Base-by-base conservation (phyloP, 2,888 invertebrate genomes). In the Campoletis raptor region DNA sequence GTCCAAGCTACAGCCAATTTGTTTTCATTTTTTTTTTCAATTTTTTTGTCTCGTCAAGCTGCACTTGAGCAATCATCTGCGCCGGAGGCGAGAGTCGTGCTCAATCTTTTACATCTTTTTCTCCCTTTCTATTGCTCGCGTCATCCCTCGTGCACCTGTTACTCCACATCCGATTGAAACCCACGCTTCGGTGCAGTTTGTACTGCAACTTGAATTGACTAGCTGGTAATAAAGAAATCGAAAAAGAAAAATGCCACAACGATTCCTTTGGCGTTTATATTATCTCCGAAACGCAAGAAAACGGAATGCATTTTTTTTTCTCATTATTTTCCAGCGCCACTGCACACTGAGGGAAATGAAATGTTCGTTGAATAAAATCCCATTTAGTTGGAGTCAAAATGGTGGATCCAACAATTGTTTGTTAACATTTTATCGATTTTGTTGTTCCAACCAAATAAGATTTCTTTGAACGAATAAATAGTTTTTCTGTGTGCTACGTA, bases 81-180 rank as follows among this genome's bases (percentile, higher is more conserved):
- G 57, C 74, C 42, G 48, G 40, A 76, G 64, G 81, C 52, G 70
- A 64, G 36, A 57, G 69, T 76, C 61, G 64, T 42, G 81, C 52
- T 64, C 30, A 70, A 81, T 85, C 76, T 76, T 42, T 85, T 81
- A 76, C 73, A 37, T 67, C 57, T 42, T 42, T 69, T 45, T 76
- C 76, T 64, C 45, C 36, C 24, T 48, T 37, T 81, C 37, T 45
- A 54, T 80, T 76, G 37, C 61, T 48, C 76, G 36, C 64, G 61
- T 76, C 76, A 76, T 69, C 48, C 30, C 52, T 76, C 76, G 57
- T 70, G 85, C 85, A 85, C 85, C 85, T 85, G 85, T 81, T 85
- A 81, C 76, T 76, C 52, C 74, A 52, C 61, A 15, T 69, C 48
- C 57, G 81, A 70, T 70, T 40, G 66, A 52, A 69, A 80, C 70